These are phyloP conservation scores for Alces alces DNA, from an alignment of 2,113 vertebrate genomes.

Conservation along the genomic window DNA sequence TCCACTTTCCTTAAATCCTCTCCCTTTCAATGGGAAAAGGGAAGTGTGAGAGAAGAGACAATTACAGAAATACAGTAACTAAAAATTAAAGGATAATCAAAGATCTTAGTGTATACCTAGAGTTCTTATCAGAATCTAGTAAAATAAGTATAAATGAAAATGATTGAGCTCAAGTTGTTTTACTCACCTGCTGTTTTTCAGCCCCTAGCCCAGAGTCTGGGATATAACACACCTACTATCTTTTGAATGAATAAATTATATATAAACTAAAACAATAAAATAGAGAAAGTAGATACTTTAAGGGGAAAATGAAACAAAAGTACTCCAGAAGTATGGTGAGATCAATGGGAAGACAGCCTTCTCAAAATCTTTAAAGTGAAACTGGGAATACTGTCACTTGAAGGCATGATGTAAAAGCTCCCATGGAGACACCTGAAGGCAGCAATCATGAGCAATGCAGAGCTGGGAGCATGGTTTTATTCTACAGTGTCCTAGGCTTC, in stretches of 20 bases:
- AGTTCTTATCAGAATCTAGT: not conserved
- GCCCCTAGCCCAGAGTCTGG: not conserved
- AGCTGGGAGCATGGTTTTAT: slow-evolving; percentile 31
- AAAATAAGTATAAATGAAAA: not conserved
- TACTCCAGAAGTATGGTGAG: not conserved
- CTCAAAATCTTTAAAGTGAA: not conserved
- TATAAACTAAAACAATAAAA: not conserved
- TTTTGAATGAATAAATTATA: not conserved
- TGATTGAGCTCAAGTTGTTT: not conserved
- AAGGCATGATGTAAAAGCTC: not conserved
- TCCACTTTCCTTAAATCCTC: not conserved
- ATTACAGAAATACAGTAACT: not conserved
- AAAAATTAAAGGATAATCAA: not conserved
- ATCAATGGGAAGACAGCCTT: not conserved
- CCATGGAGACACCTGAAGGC: slow-evolving; percentile 46
- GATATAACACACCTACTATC: not conserved
- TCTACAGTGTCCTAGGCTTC: slow-evolving; percentile 38
- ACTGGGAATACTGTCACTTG: not conserved
- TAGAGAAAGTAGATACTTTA: not conserved
- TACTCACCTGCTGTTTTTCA: not conserved
- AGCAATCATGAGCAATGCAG: slow-evolving; percentile 23
- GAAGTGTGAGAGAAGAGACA: not conserved
- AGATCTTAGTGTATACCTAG: not conserved
- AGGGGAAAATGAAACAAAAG: slow-evolving; percentile 17
- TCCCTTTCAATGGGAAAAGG: not conserved